phyloP scores from a whole-genome alignment of 2,113 vertebrate genomes.

The Varanus komodoensis region DNA sequence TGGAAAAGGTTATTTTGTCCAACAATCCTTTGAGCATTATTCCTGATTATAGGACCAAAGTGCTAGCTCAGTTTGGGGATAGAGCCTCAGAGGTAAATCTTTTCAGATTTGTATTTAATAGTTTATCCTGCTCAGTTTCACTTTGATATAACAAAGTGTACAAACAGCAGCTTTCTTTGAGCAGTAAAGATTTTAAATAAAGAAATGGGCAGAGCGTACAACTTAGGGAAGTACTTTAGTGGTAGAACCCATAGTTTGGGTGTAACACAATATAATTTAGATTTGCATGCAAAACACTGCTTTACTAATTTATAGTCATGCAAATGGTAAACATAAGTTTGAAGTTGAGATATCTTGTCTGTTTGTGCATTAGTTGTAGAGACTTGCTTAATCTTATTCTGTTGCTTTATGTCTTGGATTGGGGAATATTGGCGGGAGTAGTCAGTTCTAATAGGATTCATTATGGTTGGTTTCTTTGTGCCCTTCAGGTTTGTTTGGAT shows the following conservation, averaged over 20 bases:
- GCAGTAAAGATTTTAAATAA: background rate
- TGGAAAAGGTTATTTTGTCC: conserved; percentile 88
- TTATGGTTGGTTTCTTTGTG: background rate
- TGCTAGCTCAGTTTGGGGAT: conserved; percentile 95
- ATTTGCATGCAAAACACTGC: background rate
- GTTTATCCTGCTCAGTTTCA: background rate
- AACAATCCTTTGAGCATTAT: conserved; percentile 94
- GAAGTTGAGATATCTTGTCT: background rate
- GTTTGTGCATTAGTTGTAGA: background rate
- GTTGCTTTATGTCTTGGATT: background rate
- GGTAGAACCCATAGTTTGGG: background rate
- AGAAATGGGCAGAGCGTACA: background rate
- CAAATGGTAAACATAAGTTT: background rate
- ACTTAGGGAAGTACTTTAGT: background rate
- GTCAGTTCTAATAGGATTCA: background rate
- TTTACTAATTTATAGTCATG: background rate
- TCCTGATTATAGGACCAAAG: conserved; percentile 97
- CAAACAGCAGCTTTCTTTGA: background rate
- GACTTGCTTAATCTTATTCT: conserved; percentile 1
- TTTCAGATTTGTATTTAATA: background rate
- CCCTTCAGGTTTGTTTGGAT: conserved; percentile 91
- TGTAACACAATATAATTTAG: background rate
- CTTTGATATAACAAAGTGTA: background rate
- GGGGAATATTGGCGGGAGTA: background rate
- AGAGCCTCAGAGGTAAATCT: conserved; percentile 91